Evolutionary conservation across 2,797 vertebrate genomes (phyloP), one percentile per base, ranked within the genome.

Genomic region (Cynopterus sphinx): DNA sequence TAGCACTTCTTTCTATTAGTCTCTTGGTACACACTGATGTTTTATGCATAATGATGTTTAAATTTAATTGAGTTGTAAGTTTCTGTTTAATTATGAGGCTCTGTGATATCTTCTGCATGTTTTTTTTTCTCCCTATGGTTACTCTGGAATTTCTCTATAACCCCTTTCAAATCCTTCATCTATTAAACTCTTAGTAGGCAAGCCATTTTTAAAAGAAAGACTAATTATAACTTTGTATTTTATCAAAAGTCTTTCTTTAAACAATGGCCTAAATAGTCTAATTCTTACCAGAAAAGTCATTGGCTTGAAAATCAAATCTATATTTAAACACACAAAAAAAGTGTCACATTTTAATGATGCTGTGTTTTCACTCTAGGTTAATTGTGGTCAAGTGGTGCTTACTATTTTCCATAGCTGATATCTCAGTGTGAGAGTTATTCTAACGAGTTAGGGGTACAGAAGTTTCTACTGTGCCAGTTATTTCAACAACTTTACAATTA

Each of bases 11-110:
- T 98, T 98, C 98, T 98, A 98, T 98, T 97, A 96, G 97, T 81
- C 97, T 98, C 97, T 88, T 78, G 97, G 78, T 97, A 96, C 87
- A 94, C 96, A 95, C 96, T 98, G 98, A 98, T 98, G 92, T 96
- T 98, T 98, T 98, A 98, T 98, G 96, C 97, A 98, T 98, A 98
- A 98, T 98, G 97, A 98, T 98, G 97, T 97, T 98, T 97, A 95
- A 98, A 98, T 98, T 98, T 98, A 98, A 98, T 98, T 98, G 98
- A 98, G 97, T 98, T 98, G 95, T 98, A 98, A 98, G 98, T 98
- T 98, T 98, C 95, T 82, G 91, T 98, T 98, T 98, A 98, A 98
- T 99, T 98, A 98, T 98, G 97, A 98, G 96, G 90, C 94, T 98
- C 97, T 89, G 8, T 96, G 94, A 98, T 98, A 98, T 94, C 96